Evolutionary conservation across 2,888 invertebrate species (phyloP).

Genomic region (Andrena trimmerana): DNA sequence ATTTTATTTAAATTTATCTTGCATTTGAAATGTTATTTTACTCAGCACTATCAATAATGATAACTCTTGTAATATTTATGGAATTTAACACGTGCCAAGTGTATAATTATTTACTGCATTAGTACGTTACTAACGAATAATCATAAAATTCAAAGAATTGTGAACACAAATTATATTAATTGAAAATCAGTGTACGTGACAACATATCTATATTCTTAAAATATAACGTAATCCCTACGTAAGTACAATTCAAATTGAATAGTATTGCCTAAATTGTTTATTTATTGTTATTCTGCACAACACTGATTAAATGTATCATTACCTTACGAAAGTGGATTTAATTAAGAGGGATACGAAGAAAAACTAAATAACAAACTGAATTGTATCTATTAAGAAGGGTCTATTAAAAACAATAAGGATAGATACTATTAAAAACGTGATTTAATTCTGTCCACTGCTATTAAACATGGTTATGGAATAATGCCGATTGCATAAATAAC

Average conservation of each 20-base stretch:
- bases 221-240: neutral
- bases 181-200: neutral
- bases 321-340: conserved; percentile 49
- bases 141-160: neutral
- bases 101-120: neutral
- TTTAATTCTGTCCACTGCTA: neutral
- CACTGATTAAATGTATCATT: conserved; percentile 51
- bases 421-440: neutral
- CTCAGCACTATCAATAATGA: neutral
- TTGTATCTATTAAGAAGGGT: conserved; percentile 19
- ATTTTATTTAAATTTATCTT: neutral
- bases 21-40: neutral
- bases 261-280: neutral
- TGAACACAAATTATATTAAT: neutral
- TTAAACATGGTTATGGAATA: conserved; percentile 5
- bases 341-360: conserved; percentile 59
- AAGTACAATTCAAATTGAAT: conserved; percentile 12
- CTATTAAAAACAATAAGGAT: conserved; percentile 21
- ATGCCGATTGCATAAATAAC: conserved; percentile 10
- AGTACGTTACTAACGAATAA: neutral
- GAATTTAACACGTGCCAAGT: neutral
- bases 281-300: conserved; percentile 41
- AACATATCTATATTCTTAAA: neutral
- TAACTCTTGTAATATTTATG: neutral
- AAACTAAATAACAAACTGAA: conserved; percentile 23